A percentile compares a stretch with the other conserved stretches of the same genome.
These are phyloP conservation scores for Cryptocheilus praepositus DNA, from an alignment of 2,888 invertebrate genomes.

Conservation along the genomic window DNA sequence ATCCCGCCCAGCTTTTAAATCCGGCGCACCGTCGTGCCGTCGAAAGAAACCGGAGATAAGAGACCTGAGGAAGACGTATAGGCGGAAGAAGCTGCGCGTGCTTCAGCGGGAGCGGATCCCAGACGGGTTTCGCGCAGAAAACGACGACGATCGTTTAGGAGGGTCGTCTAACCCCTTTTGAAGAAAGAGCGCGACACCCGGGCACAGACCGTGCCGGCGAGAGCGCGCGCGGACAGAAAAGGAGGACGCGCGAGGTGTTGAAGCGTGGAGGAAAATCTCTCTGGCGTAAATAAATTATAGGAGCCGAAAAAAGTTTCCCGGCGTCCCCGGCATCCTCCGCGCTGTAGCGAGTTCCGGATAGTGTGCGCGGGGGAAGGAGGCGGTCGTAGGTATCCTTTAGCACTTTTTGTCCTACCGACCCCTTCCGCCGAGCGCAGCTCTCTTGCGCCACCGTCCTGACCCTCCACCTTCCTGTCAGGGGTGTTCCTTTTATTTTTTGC, in stretches of 20 bases:
- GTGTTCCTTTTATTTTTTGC: constrained; percentile 44
- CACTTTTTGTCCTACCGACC: constrained; percentile 61
- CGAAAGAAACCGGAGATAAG: no score
- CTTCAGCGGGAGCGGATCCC: neutral
- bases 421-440: constrained; percentile 36
- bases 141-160: neutral
- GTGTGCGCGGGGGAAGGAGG: constrained; percentile 22
- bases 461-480: constrained; percentile 54
- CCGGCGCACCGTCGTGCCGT: neutral
- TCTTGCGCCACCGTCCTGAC: constrained; percentile 42
- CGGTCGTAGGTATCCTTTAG: constrained; percentile 51
- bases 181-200: neutral
- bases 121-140: neutral
- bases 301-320: constrained; percentile 57
- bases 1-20: constrained; percentile 15
- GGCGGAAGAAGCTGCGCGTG: neutral
- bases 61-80: neutral
- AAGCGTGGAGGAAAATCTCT: constrained; percentile 60
- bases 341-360: constrained; percentile 37
- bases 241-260: constrained; percentile 25
- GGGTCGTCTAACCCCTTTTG: constrained; percentile 18
- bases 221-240: neutral
- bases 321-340: constrained; percentile 47
- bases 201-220: no score
- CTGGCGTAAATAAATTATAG: constrained; percentile 69